Base-by-base conservation (phyloP, 2,113 vertebrate genomes). In the Willisornis vidua region DNA sequence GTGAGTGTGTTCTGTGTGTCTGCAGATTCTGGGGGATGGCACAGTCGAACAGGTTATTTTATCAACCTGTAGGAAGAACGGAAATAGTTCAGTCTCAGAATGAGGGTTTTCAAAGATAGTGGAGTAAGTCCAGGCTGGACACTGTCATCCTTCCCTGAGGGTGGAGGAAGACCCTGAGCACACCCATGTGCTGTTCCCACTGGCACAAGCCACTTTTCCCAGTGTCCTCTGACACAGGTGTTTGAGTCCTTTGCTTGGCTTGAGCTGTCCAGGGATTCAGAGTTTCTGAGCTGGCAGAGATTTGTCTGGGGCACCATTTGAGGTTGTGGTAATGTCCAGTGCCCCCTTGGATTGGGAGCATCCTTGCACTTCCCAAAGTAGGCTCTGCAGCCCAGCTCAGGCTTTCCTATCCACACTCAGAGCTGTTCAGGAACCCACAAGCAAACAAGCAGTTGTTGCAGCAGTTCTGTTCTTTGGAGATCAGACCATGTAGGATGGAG, bases 1-100 rank as follows among this genome's bases (percentile, higher is more conserved):
- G 0, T 1, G 19, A 45, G 54, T 3, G 1, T 20, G 0, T 58
- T 20, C 4, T 0, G 4, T 22, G 6, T 18, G 35, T 37, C 55
- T 33, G 41, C 55, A 11, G 39, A 35, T 84, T 48, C 72, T 62
- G 78, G 59, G 54, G 48, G 82, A 49, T 55, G 54, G 51, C 35
- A 14, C 24, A 45, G 45, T 19, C 58, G 45, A 46, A 20, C 3
- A 29, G 61, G 67, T 71, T 63, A 66, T 84, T 79, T 81, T 81
- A 61, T 85, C 52, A 29, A 10, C 1, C 1, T 70, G 19, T 41
- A 78, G 74, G 68, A 82, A 73, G 87, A 72, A 22, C 54, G 14
- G 5, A 63, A 89, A 74, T 37, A 87, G 68, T 85, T 87, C 70
- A 45, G 33, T 65, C 65, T 89, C 13, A 1, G 24, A 57, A 35